Evolutionary conservation across 2,888 invertebrate species (phyloP), one percentile per base, ranked within the genome.

Genomic region (Chrysodeixis includens): DNA sequence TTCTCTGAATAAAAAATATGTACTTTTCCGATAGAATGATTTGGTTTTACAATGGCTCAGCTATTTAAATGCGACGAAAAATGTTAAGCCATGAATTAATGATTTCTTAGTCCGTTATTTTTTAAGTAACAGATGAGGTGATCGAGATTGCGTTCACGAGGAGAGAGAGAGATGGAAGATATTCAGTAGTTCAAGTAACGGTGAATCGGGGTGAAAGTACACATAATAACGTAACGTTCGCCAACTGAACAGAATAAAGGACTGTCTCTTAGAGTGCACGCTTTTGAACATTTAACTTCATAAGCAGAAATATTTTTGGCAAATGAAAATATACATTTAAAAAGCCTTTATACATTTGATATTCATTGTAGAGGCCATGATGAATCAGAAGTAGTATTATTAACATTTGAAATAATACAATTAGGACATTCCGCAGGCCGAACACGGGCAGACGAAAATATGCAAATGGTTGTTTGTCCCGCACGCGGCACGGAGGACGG

Each of bases 141-240:
- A 88, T 86, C 86, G 83, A 87, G 88, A 87, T 86, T 76, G 84
- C 82, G 76, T 79, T 77, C 74, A 56, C 54, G 56, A 54, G 30
- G 69, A 66, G 83, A 79, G 82, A 86, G 71, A 69, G 82, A 89
- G 89, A 89, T 75, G 52, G 69, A 46, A 12, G 51, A 60, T 74
- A 75, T 82, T 76, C 82, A 86, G 85, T 88, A 84, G 85, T 85
- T 88, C 86, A 85, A 81, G 80, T 92, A 92, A 93, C 92, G 89
- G 93, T 90, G 86, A 76, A 79, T 70, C 82, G 88, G 88, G 92
- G 92, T 93, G 93, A 94, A 93, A 93, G 92, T 93, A 93, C 90
- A 86, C 84, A 83, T 88, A 83, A 81, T 83, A 87, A 86, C 85
- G 86, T 86, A 86, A 89, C 84, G 80, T 79, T 59, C 81, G 79